Conservation (phyloP, 2,888 invertebrate genomes). For the Trichopoda pennipes region DNA sequence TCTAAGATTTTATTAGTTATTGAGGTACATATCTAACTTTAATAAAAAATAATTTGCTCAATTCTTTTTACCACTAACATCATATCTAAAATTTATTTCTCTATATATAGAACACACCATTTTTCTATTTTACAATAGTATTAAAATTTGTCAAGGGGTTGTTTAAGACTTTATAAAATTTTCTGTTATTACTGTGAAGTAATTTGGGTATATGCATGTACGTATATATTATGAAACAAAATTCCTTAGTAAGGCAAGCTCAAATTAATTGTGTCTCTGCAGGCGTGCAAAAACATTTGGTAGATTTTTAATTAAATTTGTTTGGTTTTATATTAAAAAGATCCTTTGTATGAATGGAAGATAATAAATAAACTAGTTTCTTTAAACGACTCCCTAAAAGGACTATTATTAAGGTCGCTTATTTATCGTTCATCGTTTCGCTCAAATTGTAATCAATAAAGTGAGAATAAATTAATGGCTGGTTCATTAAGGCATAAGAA, state of each 20-base stretch:
- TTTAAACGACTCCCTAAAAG: too few relatives aligned
- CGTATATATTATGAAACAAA: too few relatives aligned
- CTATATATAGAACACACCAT: slow-evolving; percentile 38
- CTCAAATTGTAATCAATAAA: too few relatives aligned
- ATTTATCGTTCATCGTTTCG: too few relatives aligned
- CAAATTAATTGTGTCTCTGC: slow-evolving; percentile 63
- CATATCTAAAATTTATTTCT: slow-evolving; percentile 5
- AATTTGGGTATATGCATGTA: slow-evolving; percentile 32
- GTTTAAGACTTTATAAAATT: slow-evolving; percentile 63
- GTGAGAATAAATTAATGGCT: too few relatives aligned
- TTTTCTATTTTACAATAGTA: background rate
- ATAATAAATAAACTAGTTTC: too few relatives aligned
- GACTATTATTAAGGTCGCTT: too few relatives aligned
- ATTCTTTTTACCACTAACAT: background rate
- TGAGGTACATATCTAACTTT: slow-evolving; percentile 71
- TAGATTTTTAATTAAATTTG: slow-evolving; percentile 61
- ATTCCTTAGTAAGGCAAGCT: slow-evolving; percentile 34
- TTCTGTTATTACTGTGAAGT: slow-evolving; percentile 41
- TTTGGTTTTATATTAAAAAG: slow-evolving; percentile 11
- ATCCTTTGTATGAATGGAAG: background rate
- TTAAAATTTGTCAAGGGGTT: slow-evolving; percentile 23
- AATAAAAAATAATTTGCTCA: slow-evolving; percentile 69
- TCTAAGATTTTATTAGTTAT: slow-evolving; percentile 75
- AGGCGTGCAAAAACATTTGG: slow-evolving; percentile 45
- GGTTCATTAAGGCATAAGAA: too few relatives aligned